Conservation (phyloP, 1,140 invertebrate species). For the Aphis gossypii region DNA sequence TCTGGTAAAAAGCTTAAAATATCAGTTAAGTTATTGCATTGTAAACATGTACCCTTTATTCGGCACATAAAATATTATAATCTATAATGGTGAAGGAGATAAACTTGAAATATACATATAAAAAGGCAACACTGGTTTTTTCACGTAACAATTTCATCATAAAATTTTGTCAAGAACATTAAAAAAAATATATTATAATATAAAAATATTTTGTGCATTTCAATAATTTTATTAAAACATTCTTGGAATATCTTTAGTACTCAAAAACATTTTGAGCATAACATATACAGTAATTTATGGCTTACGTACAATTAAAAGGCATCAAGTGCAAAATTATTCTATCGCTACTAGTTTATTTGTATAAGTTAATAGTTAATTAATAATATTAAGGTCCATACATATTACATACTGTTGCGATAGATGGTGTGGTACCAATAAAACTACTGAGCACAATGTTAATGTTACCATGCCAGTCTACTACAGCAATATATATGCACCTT, state of each 20-base stretch:
- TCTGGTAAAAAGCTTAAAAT: constrained; percentile 53
- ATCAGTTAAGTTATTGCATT: constrained; percentile 31
- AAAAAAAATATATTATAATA: not conserved
- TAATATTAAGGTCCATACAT: not conserved
- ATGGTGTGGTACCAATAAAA: not conserved
- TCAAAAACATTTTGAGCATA: constrained; percentile 50
- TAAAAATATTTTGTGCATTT: constrained; percentile 3
- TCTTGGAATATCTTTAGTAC: constrained; percentile 35
- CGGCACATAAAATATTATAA: not conserved
- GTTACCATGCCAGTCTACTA: not conserved
- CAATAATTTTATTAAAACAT: constrained; percentile 12
- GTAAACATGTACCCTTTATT: not conserved
- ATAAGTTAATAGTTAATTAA: constrained; percentile 14
- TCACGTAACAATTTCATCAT: constrained; percentile 16
- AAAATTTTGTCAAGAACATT: not conserved
- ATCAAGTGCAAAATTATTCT: not conserved
- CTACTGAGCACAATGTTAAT: not conserved
- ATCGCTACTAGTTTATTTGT: constrained; percentile 1
- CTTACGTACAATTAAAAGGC: constrained; percentile 48
- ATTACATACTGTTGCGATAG: not conserved
- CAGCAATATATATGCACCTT: not conserved
- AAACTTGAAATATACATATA: constrained; percentile 25
- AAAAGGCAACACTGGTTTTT: constrained; percentile 54
- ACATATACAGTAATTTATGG: not conserved
- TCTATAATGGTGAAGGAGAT: constrained; percentile 29